Conservation (phyloP, 1,140 invertebrate genomes). For the Reticulitermes speratus region DNA sequence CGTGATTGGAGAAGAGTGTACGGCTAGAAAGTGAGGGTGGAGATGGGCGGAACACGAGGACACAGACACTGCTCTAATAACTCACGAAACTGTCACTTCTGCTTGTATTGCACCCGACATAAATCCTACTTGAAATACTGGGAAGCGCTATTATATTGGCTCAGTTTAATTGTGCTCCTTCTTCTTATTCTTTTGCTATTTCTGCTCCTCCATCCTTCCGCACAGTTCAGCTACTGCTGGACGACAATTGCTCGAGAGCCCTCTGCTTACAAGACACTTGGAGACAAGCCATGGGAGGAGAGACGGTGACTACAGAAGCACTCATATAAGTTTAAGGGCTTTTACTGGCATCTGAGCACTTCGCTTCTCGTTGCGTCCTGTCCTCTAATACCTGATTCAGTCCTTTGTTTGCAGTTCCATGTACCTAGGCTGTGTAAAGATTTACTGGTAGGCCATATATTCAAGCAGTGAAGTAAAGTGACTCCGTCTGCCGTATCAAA, state of each 20-base stretch:
- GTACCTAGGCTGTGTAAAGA: too few relatives aligned
- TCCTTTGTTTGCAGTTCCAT: too few relatives aligned
- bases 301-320: not conserved
- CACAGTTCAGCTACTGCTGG: not conserved
- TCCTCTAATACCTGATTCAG: not conserved
- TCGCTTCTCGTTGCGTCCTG: not conserved
- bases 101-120: conserved; percentile 1
- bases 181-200: not conserved
- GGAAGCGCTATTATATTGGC: conserved; percentile 10
- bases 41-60: not conserved
- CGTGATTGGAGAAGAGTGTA: not conserved
- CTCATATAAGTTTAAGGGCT: not conserved
- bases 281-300: conserved; percentile 22
- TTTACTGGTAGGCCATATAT: too few relatives aligned
- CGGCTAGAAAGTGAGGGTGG: not conserved
- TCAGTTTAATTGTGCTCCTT: conserved; percentile 22
- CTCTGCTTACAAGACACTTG: conserved; percentile 11
- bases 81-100: conserved; percentile 15
- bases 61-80: conserved; percentile 14
- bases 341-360: not conserved
- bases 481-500: too few relatives aligned
- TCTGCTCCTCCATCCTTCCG: not conserved
- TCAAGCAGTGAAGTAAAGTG: too few relatives aligned
- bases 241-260: not conserved
- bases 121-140: conserved; percentile 23